Conservation (phyloP, 2,797 vertebrate species). For the Lutra lutra region DNA sequence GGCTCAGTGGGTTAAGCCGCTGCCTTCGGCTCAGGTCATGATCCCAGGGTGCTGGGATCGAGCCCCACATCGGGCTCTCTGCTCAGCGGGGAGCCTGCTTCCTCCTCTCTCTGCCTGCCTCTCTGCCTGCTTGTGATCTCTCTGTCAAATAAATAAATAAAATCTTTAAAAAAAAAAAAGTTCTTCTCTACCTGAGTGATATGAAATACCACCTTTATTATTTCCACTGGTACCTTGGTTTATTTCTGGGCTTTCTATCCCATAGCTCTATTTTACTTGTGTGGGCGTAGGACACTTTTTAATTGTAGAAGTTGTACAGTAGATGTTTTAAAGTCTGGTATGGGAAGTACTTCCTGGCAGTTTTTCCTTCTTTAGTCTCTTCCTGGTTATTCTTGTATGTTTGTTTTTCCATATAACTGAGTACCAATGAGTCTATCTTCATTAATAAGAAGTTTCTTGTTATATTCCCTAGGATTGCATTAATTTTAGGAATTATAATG, state of each 20-base stretch:
- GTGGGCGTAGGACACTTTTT: neutral
- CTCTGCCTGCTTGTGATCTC: too few species aligned
- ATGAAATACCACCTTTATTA: neutral
- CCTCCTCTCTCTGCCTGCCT: too few species aligned
- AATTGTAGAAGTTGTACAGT: neutral
- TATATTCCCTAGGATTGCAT: neutral
- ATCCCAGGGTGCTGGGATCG: too few species aligned
- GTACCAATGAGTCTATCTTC: neutral
- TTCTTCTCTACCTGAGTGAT: neutral
- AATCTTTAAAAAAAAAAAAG: too few species aligned
- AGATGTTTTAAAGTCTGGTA: neutral
- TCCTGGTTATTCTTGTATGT: neutral
- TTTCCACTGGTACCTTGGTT: neutral
- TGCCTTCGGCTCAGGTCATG: too few species aligned
- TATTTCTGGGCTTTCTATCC: neutral
- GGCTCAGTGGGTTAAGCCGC: too few species aligned
- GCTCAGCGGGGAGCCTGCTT: too few species aligned
- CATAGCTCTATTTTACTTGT: neutral
- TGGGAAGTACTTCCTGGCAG: neutral
- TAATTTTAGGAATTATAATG: conserved; percentile 5
- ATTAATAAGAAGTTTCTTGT: neutral
- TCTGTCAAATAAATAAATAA: too few species aligned
- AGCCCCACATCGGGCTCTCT: too few species aligned
- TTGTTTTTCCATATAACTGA: neutral
- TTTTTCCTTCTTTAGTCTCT: conserved; percentile 2